These are phyloP conservation scores for Melierax canorus DNA, from an alignment of 2,113 vertebrate genomes.

Conservation along the genomic window DNA sequence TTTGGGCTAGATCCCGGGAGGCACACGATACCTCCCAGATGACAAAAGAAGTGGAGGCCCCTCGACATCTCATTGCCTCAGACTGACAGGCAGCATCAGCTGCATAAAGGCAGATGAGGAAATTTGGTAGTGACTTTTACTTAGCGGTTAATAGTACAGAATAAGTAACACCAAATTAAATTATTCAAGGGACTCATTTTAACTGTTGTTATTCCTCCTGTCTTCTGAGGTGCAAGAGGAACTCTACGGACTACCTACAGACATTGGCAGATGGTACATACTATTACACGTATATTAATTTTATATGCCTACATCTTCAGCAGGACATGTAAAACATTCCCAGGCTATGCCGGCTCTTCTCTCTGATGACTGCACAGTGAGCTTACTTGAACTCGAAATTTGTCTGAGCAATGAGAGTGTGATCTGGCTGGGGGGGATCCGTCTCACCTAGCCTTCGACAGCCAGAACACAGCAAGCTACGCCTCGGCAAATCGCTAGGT, in stretches of 20 bases:
- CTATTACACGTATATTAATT: not conserved
- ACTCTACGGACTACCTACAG: not conserved
- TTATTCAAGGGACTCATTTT: not conserved
- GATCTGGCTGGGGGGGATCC: not conserved
- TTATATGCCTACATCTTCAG: not conserved
- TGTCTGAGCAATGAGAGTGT: not conserved
- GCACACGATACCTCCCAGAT: not conserved
- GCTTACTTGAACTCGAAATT: not conserved
- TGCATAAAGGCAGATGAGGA: not conserved
- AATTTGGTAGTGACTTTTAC: not conserved
- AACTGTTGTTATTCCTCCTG: not conserved
- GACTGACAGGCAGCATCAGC: not conserved
- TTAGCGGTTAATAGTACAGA: not conserved
- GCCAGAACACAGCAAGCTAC: not conserved
- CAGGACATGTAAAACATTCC: not conserved
- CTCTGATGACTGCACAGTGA: not conserved
- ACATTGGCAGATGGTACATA: not conserved
- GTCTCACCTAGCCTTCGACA: not conserved
- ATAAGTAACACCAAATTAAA: not conserved
- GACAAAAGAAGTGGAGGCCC: not conserved
- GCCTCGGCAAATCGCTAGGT: fast-evolving
- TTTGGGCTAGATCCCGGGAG: not conserved
- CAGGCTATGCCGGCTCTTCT: not conserved
- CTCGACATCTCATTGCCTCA: not conserved
- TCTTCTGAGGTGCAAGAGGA: not conserved